Conservation (phyloP, 2,888 invertebrate genomes). For the Synergus itoensis region DNA sequence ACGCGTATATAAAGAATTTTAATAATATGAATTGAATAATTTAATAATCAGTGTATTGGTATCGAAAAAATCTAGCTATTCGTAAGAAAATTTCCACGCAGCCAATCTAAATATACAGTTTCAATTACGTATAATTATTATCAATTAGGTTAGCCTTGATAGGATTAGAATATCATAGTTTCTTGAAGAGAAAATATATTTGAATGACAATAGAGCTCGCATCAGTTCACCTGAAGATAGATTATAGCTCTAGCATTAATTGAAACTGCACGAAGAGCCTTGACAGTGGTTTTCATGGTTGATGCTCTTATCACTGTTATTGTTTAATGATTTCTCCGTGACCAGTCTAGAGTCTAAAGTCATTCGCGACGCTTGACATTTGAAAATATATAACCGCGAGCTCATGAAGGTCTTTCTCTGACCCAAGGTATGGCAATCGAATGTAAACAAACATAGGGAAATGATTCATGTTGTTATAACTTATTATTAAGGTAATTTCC, state of each 20-base stretch:
- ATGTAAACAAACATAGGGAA: background rate
- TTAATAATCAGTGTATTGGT: no score
- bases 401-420: slow-evolving; percentile 16
- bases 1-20: background rate
- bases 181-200: background rate
- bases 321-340: slow-evolving; percentile 43
- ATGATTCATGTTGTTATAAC: background rate
- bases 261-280: slow-evolving; percentile 53
- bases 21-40: no score
- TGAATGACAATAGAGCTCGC: background rate
- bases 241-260: slow-evolving; percentile 47
- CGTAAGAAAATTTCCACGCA: no score
- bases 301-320: slow-evolving; percentile 65
- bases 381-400: slow-evolving; percentile 12
- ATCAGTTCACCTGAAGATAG: background rate
- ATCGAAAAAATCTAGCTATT: no score
- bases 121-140: background rate
- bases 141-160: background rate
- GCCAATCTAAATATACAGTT: slow-evolving; percentile 40
- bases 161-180: background rate
- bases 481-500: background rate
- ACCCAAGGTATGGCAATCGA: background rate
- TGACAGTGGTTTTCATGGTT: slow-evolving; percentile 65
- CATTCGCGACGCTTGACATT: slow-evolving; percentile 34
- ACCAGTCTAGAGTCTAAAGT: slow-evolving; percentile 6